Conservation (phyloP, 2,113 vertebrate genomes). For the Elephas maximus region DNA sequence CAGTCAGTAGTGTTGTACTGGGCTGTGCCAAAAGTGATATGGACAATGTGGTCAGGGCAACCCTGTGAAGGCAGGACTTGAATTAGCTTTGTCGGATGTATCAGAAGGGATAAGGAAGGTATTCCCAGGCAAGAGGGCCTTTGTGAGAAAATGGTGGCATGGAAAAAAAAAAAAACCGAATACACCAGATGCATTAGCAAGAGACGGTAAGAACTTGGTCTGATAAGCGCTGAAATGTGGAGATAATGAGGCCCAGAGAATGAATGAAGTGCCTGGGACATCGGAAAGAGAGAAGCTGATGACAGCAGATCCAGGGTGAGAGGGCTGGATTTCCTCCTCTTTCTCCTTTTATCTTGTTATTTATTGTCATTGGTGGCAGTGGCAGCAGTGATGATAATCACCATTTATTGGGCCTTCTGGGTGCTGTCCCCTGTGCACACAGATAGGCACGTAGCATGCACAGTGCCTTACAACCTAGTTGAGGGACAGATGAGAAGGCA, state of each 20-base stretch:
- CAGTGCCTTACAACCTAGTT: neutral
- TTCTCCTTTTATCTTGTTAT: neutral
- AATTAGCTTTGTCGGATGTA: neutral
- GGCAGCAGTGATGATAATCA: neutral
- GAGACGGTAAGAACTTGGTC: neutral
- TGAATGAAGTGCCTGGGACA: rapidly evolving
- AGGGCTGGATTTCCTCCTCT: neutral
- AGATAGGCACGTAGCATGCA: rapidly evolving
- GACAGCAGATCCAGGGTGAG: neutral
- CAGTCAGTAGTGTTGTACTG: neutral
- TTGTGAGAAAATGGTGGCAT: neutral
- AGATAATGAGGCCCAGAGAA: neutral
- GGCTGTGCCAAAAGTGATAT: neutral
- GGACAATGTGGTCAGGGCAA: neutral
- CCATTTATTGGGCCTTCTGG: neutral
- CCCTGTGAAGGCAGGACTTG: rapidly evolving
- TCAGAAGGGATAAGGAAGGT: neutral
- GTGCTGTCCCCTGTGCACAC: neutral
- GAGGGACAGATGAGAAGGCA: neutral
- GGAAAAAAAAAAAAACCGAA: neutral
- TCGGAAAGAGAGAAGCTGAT: neutral
- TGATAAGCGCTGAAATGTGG: neutral
- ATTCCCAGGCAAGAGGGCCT: neutral
- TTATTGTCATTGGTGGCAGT: neutral
- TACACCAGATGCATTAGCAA: neutral